Conservation (phyloP, 1,140 invertebrate genomes). For the Caerostris darwini region DNA sequence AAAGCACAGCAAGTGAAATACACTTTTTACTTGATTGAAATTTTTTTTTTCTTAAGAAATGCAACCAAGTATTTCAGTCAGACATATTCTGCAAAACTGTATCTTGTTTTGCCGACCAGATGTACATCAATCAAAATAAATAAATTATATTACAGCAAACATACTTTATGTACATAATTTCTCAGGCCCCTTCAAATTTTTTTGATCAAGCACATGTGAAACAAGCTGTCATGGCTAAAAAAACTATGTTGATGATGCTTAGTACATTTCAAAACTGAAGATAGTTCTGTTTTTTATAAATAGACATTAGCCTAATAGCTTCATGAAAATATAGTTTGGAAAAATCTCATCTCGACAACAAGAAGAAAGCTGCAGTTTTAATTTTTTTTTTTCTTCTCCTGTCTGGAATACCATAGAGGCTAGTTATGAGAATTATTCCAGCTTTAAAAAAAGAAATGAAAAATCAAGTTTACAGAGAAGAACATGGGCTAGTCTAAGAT, state of each 20-base stretch:
- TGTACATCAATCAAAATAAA: constrained; percentile 65
- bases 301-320: constrained; percentile 25
- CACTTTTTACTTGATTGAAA: constrained; percentile 65
- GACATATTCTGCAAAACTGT: constrained; percentile 66
- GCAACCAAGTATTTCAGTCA: constrained; percentile 60
- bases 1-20: constrained; percentile 76
- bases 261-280: constrained; percentile 25
- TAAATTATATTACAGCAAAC: constrained; percentile 69
- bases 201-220: constrained; percentile 50
- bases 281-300: constrained; percentile 32
- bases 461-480: constrained; percentile 15
- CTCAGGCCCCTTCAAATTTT: constrained; percentile 25
- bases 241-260: constrained; percentile 46
- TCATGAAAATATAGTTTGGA: constrained; percentile 34
- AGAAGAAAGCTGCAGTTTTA: constrained; percentile 31
- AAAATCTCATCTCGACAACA: constrained; percentile 12
- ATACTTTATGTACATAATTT: constrained; percentile 65
- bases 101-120: constrained; percentile 63
- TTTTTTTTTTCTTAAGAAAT: constrained; percentile 51
- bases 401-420: background rate
- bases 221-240: constrained; percentile 40
- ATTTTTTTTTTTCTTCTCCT: background rate
- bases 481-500: constrained; percentile 14
- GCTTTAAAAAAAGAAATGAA: constrained; percentile 6
- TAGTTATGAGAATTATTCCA: constrained; percentile 28